A percentile compares a stretch with the other conserved stretches of the same genome.
Evolutionary conservation across 2,113 vertebrate genomes (phyloP).

Genomic region (Tetrao urogallus): DNA sequence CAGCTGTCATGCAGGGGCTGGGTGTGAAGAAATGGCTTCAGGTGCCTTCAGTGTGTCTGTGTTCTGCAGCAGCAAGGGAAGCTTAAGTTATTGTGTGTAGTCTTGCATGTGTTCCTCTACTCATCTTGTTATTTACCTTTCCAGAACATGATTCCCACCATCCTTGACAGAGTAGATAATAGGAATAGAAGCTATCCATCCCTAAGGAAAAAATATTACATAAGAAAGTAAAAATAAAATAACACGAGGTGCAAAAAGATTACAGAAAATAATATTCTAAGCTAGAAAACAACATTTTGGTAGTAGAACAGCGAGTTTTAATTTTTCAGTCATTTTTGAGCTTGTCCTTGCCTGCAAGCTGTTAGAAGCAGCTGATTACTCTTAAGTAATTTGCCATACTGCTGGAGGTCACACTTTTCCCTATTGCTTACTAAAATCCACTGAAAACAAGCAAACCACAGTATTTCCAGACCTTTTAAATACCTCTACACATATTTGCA

Average conservation of each 20-base stretch:
- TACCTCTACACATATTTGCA: neutral
- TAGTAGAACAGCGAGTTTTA: neutral
- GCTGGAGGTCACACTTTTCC: neutral
- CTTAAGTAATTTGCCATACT: neutral
- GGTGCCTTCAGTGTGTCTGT: neutral
- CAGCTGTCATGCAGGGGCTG: neutral
- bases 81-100: rapidly evolving
- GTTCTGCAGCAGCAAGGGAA: rapidly evolving
- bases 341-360: constrained; percentile 10
- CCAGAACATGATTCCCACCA: neutral
- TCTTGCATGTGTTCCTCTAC: neutral
- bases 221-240: neutral
- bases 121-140: neutral
- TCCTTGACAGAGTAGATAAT: neutral
- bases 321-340: constrained; percentile 9
- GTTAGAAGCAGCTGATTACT: neutral
- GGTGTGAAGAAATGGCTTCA: rapidly evolving
- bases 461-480: neutral
- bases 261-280: neutral
- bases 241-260: neutral
- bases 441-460: neutral
- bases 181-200: neutral
- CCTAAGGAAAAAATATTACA: neutral
- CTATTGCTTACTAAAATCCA: neutral
- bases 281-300: neutral